Evolutionary conservation across 2,113 vertebrate species (phyloP).

Genomic region (Hippolais icterina): DNA sequence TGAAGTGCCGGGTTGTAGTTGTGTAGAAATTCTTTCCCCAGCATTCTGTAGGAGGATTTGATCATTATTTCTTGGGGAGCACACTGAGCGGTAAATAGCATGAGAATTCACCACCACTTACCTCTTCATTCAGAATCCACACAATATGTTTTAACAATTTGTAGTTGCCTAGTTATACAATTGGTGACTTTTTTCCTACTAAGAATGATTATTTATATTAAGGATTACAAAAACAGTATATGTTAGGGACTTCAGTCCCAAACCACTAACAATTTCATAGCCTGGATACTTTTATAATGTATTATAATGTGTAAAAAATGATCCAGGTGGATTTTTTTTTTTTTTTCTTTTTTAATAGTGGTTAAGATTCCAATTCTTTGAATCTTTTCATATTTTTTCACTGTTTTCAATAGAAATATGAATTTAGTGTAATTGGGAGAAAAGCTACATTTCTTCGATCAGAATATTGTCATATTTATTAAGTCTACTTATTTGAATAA

Average conservation of each 20-base stretch:
- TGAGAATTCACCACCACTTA: not conserved
- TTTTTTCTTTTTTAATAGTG: not conserved
- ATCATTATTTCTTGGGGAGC: not conserved
- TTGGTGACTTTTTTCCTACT: not conserved
- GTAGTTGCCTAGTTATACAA: not conserved
- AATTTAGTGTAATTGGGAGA: not conserved
- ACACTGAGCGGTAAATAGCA: not conserved
- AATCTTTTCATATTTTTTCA: not conserved
- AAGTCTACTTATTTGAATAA: not conserved
- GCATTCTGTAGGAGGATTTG: not conserved
- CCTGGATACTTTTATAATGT: not conserved
- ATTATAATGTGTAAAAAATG: not conserved
- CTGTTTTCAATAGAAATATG: not conserved
- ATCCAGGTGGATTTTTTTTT: rapidly evolving
- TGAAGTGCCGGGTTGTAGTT: not conserved
- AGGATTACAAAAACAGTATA: not conserved
- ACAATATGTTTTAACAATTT: not conserved
- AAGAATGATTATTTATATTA: not conserved
- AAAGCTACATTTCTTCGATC: not conserved
- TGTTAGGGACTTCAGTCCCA: not conserved
- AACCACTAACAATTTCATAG: not conserved
- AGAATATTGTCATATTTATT: not conserved
- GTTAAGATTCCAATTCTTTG: not conserved
- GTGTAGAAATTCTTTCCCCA: not conserved
- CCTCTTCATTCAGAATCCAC: not conserved